phyloP scores from a whole-genome alignment of 2,113 vertebrate species.

The Emydocephalus ijimae region DNA sequence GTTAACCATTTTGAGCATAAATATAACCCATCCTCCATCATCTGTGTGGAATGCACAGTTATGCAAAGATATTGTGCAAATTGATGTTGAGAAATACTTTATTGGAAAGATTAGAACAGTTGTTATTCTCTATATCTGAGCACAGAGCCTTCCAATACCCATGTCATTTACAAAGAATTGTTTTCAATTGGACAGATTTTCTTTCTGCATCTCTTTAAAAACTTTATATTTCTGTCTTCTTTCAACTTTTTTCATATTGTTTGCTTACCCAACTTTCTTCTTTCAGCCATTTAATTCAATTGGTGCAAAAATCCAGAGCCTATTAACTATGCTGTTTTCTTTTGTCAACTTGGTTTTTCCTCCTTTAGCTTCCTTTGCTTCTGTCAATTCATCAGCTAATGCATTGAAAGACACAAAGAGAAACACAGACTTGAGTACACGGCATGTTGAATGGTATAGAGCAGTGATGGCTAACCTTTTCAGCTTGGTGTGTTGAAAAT shows the following conservation, averaged over 20 bases:
- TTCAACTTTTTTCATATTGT: constrained; percentile 18
- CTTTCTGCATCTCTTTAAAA: constrained; percentile 15
- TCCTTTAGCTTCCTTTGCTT: constrained; percentile 33
- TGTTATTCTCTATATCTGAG: constrained; percentile 36
- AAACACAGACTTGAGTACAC: not conserved
- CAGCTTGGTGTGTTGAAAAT: too few relatives aligned
- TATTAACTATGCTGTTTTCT: constrained; percentile 55
- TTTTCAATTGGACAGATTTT: not conserved
- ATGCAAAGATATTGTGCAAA: constrained; percentile 44
- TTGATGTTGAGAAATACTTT: constrained; percentile 46
- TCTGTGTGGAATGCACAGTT: not conserved
- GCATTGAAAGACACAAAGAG: not conserved
- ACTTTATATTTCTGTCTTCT: constrained; percentile 8
- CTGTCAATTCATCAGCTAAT: not conserved
- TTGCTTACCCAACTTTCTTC: constrained; percentile 42
- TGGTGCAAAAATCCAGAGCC: constrained; percentile 41
- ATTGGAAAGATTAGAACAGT: constrained; percentile 30
- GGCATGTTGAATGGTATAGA: not conserved
- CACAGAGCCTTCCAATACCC: constrained; percentile 16
- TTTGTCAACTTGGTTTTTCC: constrained; percentile 18
- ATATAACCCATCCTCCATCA: constrained; percentile 40
- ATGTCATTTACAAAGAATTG: not conserved
- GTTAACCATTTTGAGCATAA: constrained; percentile 45
- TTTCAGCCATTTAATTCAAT: constrained; percentile 39
- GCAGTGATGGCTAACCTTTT: too few relatives aligned